These are phyloP conservation scores for Stictocephala bisonia DNA, from an alignment of 2,888 invertebrate species.

Conservation along the genomic window DNA sequence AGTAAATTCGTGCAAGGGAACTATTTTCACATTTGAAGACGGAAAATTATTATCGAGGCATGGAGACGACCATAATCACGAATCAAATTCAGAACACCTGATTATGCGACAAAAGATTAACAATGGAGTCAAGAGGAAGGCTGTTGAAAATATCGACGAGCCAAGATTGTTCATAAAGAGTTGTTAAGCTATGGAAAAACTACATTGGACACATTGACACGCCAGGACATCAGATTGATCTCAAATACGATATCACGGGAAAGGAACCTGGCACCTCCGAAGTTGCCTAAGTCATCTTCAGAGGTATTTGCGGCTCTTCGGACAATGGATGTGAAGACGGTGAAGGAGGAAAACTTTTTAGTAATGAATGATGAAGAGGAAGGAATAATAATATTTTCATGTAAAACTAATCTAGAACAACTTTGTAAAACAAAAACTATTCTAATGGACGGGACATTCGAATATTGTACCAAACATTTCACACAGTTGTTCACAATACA, in stretches of 20 bases:
- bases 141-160: conserved; percentile 14
- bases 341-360: conserved; percentile 29
- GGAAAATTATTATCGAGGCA: neutral
- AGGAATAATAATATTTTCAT: conserved; percentile 43
- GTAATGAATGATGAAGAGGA: conserved; percentile 30
- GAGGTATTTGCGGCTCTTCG: conserved; percentile 24
- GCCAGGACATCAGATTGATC: conserved; percentile 14
- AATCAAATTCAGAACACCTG: conserved; percentile 11
- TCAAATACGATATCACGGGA: conserved; percentile 19
- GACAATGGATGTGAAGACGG: conserved; percentile 29
- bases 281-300: conserved; percentile 14
- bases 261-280: conserved; percentile 17
- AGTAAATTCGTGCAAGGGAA: conserved; percentile 14
- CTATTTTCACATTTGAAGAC: conserved; percentile 19
- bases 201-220: conserved; percentile 14
- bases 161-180: conserved; percentile 14
- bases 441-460: conserved; percentile 48
- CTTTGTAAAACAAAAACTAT: conserved; percentile 33
- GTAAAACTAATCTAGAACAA: conserved; percentile 31
- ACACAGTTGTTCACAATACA: conserved; percentile 48
- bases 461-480: conserved; percentile 47
- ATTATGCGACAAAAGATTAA: conserved; percentile 8
- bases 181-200: conserved; percentile 17
- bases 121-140: conserved; percentile 19
- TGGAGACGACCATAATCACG: conserved; percentile 8